A percentile compares a stretch with the other conserved stretches of the same genome.
phyloP scores from a whole-genome alignment of 1,140 invertebrate species.

The Ceratina australensis region DNA sequence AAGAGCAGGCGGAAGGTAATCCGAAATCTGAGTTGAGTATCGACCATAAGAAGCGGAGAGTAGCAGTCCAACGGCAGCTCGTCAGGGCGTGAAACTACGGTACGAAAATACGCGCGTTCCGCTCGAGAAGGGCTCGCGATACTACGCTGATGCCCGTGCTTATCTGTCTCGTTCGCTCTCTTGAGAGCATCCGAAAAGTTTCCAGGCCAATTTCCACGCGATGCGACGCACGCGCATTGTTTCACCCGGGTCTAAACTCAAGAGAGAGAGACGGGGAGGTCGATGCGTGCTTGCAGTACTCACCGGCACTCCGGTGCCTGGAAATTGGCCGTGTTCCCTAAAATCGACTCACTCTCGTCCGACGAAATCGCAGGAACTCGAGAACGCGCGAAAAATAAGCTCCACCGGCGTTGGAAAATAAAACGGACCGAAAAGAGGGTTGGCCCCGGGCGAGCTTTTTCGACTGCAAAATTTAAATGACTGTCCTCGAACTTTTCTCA shows the following conservation, averaged over 20 bases:
- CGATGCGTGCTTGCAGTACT: neutral
- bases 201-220: neutral
- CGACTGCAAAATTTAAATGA: conserved; percentile 23
- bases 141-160: conserved; percentile 1
- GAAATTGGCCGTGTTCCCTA: neutral
- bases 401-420: neutral
- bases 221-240: conserved; percentile 6
- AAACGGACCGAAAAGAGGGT: neutral
- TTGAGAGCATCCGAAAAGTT: neutral
- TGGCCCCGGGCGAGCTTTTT: neutral
- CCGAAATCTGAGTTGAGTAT: no score
- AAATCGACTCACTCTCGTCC: neutral
- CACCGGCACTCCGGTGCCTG: neutral
- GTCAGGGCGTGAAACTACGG: conserved; percentile 10
- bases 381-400: neutral
- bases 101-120: neutral
- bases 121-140: neutral
- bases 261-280: neutral
- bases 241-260: neutral
- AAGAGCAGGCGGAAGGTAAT: no score
- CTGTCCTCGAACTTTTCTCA: conserved; percentile 12
- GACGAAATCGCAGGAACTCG: neutral
- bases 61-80: neutral
- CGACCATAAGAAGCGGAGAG: neutral
- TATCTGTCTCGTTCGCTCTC: neutral